Conservation (phyloP, 2,888 invertebrate species). For the Leptopterna dolabrata region DNA sequence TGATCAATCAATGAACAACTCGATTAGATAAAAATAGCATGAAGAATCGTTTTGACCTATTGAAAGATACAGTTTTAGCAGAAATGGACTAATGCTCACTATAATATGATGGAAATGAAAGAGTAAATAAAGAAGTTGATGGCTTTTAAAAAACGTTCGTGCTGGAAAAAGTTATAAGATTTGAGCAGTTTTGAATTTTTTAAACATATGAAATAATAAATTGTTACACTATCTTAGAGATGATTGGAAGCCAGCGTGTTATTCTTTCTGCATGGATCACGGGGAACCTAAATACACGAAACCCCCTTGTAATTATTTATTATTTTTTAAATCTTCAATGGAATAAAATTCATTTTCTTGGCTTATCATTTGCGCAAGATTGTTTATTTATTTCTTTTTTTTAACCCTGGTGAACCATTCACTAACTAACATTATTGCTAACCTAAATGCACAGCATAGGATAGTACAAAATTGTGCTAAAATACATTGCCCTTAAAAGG, state of each 20-base stretch:
- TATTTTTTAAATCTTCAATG: background rate
- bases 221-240: constrained; percentile 10
- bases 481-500: constrained; percentile 37
- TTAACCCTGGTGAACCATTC: constrained; percentile 60
- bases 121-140: background rate
- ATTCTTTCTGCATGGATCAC: constrained; percentile 55
- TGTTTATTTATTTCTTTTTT: background rate
- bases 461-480: constrained; percentile 56
- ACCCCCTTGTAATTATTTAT: constrained; percentile 41
- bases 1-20: background rate
- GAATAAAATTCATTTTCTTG: constrained; percentile 45
- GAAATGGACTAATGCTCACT: background rate
- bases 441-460: constrained; percentile 59
- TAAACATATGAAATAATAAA: constrained; percentile 12
- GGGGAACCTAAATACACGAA: constrained; percentile 54
- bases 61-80: background rate
- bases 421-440: constrained; percentile 60
- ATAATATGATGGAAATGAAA: background rate
- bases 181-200: constrained; percentile 50
- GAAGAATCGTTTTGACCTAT: background rate
- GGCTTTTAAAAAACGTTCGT: background rate
- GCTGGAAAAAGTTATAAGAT: constrained; percentile 22
- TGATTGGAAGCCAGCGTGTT: constrained; percentile 47
- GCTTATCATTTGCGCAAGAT: constrained; percentile 39
- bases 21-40: background rate